A percentile compares a stretch with the other conserved stretches of the same genome.
These are phyloP conservation scores for Actinia equina DNA, from an alignment of 64 coral and sea anemone genomes.

Conservation along the genomic window DNA sequence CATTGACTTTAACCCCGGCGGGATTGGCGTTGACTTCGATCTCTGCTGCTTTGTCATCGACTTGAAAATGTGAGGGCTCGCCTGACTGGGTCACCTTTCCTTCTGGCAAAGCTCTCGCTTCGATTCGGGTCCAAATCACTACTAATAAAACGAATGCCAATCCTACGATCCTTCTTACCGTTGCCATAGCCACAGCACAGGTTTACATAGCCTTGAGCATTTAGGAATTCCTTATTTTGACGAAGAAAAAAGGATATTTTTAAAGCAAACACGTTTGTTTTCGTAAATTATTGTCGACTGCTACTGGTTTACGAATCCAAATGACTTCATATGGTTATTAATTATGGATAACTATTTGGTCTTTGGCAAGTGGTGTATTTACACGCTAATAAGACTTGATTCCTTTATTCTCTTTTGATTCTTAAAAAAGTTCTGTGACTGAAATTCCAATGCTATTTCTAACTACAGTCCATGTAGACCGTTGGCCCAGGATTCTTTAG, in stretches of 20 bases:
- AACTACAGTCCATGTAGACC: not conserved
- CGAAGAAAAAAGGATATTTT: not conserved
- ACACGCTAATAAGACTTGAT: not conserved
- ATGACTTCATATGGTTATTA: not conserved
- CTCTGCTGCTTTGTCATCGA: slow-evolving; percentile 94
- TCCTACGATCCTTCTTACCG: not conserved
- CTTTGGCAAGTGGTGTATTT: slow-evolving; percentile 12
- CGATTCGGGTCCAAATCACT: slow-evolving; percentile 8
- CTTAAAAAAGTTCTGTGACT: not conserved
- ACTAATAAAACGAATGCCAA: not conserved
- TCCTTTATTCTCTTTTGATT: not conserved
- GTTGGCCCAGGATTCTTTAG: not conserved
- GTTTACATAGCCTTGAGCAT: not conserved
- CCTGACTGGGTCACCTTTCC: slow-evolving; percentile 71
- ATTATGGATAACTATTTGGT: not conserved
- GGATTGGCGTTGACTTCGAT: slow-evolving; percentile 97
- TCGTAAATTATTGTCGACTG: not conserved
- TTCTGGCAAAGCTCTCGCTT: slow-evolving; percentile 47
- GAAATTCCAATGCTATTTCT: not conserved
- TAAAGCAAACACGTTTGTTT: not conserved
- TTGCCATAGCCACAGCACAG: not conserved
- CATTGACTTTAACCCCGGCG: slow-evolving; percentile 94
- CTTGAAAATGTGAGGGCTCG: slow-evolving; percentile 92
- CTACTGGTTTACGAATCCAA: not conserved
- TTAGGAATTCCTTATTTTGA: not conserved